Conservation (phyloP, 2,113 vertebrate species). For the Etia nguti region DNA sequence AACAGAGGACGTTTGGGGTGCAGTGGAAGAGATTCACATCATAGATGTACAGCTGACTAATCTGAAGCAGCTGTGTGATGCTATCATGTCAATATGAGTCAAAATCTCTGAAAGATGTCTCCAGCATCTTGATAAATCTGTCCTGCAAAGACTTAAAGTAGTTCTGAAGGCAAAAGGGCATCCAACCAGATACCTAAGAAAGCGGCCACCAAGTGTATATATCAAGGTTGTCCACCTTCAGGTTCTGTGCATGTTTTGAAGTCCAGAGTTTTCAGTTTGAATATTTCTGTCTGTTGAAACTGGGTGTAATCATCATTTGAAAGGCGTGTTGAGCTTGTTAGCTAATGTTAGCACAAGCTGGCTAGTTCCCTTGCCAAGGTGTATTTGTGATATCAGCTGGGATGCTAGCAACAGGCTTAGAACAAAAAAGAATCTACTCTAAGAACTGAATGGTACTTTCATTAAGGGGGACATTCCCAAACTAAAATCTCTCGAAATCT, state of each 20-base stretch:
- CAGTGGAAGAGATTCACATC: background rate
- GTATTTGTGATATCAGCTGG: background rate
- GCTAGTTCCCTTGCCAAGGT: background rate
- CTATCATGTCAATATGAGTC: background rate
- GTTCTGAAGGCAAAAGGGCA: background rate
- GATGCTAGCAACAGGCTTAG: background rate
- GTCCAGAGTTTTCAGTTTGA: background rate
- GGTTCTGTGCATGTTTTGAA: background rate
- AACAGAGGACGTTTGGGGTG: background rate
- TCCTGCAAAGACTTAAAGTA: background rate
- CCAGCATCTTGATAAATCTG: background rate
- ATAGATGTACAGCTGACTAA: background rate
- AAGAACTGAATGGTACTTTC: background rate
- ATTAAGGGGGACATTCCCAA: background rate
- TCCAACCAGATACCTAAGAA: background rate
- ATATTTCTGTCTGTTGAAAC: background rate
- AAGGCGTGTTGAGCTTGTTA: background rate
- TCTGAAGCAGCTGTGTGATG: background rate
- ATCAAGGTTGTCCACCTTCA: background rate
- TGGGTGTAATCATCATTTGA: background rate
- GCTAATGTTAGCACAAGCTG: background rate
- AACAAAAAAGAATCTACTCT: background rate
- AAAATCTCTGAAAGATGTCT: background rate
- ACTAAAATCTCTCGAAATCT: background rate
- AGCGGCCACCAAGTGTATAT: background rate